Conservation (phyloP, 2,797 vertebrate genomes). For the Kryptopterus vitreolus region DNA sequence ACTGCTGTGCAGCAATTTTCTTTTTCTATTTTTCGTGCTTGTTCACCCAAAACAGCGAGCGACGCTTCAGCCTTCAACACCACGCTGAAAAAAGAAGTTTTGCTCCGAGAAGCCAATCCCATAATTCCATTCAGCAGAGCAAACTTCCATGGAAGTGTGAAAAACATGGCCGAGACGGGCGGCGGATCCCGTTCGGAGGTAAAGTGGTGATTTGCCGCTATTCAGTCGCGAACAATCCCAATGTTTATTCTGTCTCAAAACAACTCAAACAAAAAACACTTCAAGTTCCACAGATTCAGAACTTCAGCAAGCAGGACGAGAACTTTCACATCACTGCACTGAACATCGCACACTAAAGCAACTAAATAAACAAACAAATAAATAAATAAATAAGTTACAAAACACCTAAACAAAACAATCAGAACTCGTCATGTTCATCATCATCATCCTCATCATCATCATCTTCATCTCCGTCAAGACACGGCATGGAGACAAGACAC, state of each 20-base stretch:
- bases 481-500: too few species aligned
- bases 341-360: too few species aligned
- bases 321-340: neutral
- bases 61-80: neutral
- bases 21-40: slow-evolving; percentile 31
- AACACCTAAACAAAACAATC: too few species aligned
- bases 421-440: too few species aligned
- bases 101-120: slow-evolving; percentile 2
- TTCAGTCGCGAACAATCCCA: neutral
- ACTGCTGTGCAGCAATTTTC: slow-evolving; percentile 25
- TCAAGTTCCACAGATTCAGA: neutral
- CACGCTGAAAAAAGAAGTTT: neutral
- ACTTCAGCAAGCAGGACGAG: neutral
- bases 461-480: too few species aligned
- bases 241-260: slow-evolving; percentile 14
- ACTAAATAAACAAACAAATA: too few species aligned
- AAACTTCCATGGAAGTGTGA: slow-evolving; percentile 7
- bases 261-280: slow-evolving; percentile 3
- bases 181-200: neutral
- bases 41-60: slow-evolving; percentile 19
- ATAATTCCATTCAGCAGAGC: slow-evolving; percentile 20
- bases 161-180: slow-evolving; percentile 6
- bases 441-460: too few species aligned
- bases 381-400: too few species aligned
- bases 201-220: slow-evolving; percentile 29